Conservation (phyloP, 2,113 vertebrate species). For the Vidua macroura region DNA sequence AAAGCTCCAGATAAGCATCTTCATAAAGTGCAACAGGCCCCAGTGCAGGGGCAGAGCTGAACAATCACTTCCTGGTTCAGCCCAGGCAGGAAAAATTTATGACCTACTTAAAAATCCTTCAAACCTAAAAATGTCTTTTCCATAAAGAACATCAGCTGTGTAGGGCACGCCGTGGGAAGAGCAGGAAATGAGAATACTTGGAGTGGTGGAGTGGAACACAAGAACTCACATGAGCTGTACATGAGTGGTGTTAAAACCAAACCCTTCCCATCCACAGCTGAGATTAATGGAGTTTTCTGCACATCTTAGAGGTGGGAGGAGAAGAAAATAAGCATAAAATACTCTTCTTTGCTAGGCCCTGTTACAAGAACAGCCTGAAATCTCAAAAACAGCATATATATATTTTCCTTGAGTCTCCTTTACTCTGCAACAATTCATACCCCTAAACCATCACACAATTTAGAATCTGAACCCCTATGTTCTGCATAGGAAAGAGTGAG, state of each 20-base stretch:
- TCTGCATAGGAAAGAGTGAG: not conserved
- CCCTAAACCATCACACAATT: not conserved
- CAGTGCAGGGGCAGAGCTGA: slow-evolving; percentile 51
- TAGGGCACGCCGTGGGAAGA: not conserved
- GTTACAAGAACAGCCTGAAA: not conserved
- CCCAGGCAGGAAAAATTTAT: slow-evolving; percentile 69
- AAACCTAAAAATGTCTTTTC: slow-evolving; percentile 31
- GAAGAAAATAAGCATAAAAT: not conserved
- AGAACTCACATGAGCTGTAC: not conserved
- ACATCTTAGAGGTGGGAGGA: not conserved
- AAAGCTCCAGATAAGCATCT: slow-evolving; percentile 82
- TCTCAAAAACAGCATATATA: not conserved
- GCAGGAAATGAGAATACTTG: slow-evolving; percentile 32
- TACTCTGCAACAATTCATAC: not conserved
- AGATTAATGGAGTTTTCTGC: not conserved
- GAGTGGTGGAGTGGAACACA: not conserved
- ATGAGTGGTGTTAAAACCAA: not conserved
- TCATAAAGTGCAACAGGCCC: slow-evolving; percentile 68
- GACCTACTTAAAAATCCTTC: slow-evolving; percentile 63
- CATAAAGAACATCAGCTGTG: not conserved
- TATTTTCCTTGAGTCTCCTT: not conserved
- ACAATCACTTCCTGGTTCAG: slow-evolving; percentile 71
- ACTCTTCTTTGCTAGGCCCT: not conserved
- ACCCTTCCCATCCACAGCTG: not conserved
- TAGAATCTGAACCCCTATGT: not conserved